These are phyloP conservation scores for Amblyopsis rosae DNA, from an alignment of 2,113 vertebrate species.

Conservation along the genomic window DNA sequence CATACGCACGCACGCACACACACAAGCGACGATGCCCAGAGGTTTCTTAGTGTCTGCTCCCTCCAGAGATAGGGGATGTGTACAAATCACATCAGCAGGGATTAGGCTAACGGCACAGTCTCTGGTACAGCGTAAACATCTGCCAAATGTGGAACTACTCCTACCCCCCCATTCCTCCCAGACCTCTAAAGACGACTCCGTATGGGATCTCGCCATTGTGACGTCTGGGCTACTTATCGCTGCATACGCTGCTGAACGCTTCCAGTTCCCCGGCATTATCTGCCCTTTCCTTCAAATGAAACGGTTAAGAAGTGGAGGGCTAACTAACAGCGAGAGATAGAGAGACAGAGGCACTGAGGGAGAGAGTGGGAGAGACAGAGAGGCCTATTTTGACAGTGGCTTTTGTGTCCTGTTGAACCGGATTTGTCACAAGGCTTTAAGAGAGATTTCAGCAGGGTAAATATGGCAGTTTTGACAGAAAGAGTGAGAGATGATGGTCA, in stretches of 20 bases:
- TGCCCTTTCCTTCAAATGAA: conserved; percentile 69
- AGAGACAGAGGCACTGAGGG: conserved; percentile 47
- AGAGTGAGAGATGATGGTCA: conserved; percentile 69
- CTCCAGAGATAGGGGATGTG: conserved; percentile 77
- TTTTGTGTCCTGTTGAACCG: conserved; percentile 74
- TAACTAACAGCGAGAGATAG: conserved; percentile 64
- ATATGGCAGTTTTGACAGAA: conserved; percentile 75
- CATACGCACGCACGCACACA: conserved; percentile 21
- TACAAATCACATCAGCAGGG: conserved; percentile 83
- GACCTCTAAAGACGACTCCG: conserved; percentile 63
- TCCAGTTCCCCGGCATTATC: conserved; percentile 64
- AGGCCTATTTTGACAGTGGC: conserved; percentile 72
- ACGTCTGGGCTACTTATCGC: conserved; percentile 64
- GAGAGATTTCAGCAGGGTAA: conserved; percentile 73
- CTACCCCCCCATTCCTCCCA: conserved; percentile 22
- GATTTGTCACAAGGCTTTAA: conserved; percentile 78
- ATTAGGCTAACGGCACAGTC: conserved; percentile 80
- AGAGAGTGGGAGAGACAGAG: conserved; percentile 38
- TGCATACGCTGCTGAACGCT: conserved; percentile 51
- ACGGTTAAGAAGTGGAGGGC: conserved; percentile 72
- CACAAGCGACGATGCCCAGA: not conserved
- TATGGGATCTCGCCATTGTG: conserved; percentile 72
- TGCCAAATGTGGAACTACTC: conserved; percentile 79
- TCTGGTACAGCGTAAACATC: conserved; percentile 78
- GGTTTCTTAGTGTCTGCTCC: conserved; percentile 66